phyloP scores from a whole-genome alignment of 92 coral and sea anemone genomes.

The Bergia sp. region DNA sequence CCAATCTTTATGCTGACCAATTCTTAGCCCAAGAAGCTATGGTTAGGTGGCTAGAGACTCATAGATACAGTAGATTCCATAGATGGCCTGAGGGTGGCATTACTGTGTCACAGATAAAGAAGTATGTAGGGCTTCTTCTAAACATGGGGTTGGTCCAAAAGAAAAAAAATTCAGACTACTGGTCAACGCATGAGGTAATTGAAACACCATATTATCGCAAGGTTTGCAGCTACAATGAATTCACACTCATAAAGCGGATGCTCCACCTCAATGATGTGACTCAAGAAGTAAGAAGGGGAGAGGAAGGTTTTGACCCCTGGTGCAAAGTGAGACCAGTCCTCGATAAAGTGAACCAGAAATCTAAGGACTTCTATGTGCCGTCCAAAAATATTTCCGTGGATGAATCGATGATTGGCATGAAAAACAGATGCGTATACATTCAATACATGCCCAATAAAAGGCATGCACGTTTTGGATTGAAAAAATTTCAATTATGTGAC shows the following conservation, averaged over 20 bases:
- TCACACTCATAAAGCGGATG: background rate
- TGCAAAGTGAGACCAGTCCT: background rate
- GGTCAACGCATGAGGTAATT: background rate
- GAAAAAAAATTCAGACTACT: background rate
- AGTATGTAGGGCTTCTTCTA: no score
- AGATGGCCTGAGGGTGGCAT: no score
- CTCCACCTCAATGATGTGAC: background rate
- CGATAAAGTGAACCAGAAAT: background rate
- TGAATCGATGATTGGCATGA: constrained; percentile 3
- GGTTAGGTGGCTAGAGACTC: no score
- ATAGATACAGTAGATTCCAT: no score
- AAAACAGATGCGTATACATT: background rate
- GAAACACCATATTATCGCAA: background rate
- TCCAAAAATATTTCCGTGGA: background rate
- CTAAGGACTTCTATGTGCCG: background rate
- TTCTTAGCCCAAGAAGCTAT: no score
- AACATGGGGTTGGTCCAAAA: no score
- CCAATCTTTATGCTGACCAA: no score
- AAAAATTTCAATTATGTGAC: background rate
- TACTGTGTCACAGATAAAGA: no score
- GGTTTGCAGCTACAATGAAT: background rate
- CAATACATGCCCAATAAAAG: constrained; percentile 10
- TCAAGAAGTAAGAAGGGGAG: background rate
- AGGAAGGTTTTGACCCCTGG: background rate
- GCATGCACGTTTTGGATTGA: background rate